Base-by-base conservation (phyloP, 2,888 invertebrate genomes). In the Cepaea hortensis region DNA sequence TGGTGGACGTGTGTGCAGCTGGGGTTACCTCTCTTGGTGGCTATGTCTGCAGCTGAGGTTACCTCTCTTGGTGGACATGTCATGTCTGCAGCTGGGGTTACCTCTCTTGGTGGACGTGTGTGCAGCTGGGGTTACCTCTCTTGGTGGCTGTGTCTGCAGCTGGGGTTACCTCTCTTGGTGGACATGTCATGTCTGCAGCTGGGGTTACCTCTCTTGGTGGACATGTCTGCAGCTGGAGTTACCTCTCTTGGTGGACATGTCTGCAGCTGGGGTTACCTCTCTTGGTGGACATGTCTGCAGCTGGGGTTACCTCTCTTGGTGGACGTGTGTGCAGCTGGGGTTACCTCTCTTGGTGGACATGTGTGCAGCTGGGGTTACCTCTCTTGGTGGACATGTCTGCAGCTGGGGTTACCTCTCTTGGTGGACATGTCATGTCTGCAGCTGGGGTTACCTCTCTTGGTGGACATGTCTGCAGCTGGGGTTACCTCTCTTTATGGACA, bases 301-400 rank as follows among this genome's bases (percentile, higher is more conserved):
- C 90, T 92, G 86, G 91, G n/a, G n/a, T n/a, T n/a, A n/a, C n/a
- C n/a, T 90, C 80, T 92, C 92, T 1, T 92, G 92, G 92, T 92
- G 92, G 92, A 93, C 92, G 11, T 91, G 91, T 86, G n/a, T 92
- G 61, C 91, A 90, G 87, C 90, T 92, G 86, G 91, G n/a, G n/a
- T n/a, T n/a, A n/a, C n/a, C n/a, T 90, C 80, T 92, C 92, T 1
- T 92, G 92, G 92, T 92, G 92, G 92, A 93, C 92, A 11, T 91
- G 91, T 86, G n/a, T 92, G 61, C 91, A 90, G 87, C 90, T 92
- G 86, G 91, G n/a, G n/a, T n/a, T n/a, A n/a, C n/a, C n/a, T 90
- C 80, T 92, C 92, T 1, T 92, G 92, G 92, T 92, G 92, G 92
- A 93, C 92, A 11, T 91, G 91, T 86, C 35, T 92, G 61, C 91